These are phyloP conservation scores for Pseudococcus longispinus DNA, from an alignment of 2,888 invertebrate genomes.

Conservation along the genomic window DNA sequence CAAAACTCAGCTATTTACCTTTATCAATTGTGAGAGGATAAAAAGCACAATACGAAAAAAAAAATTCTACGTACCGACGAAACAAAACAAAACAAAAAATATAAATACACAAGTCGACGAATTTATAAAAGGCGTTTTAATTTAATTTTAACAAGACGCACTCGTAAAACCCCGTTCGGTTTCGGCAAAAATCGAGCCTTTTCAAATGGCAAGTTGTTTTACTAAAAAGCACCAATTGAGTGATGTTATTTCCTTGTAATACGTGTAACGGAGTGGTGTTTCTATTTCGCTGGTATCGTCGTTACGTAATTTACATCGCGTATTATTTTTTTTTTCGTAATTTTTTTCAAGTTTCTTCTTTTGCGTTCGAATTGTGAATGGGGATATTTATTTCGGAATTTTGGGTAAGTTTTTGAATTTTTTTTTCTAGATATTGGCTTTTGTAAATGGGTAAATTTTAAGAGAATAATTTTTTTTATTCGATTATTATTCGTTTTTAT, in stretches of 20 bases:
- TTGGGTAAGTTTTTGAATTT: not conserved
- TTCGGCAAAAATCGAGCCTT: conserved; percentile 25
- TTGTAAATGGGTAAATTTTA: too few species aligned
- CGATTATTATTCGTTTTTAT: too few species aligned
- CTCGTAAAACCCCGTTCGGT: not conserved
- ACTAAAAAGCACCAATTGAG: conserved; percentile 5
- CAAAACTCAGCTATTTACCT: not conserved
- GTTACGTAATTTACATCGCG: conserved; percentile 18
- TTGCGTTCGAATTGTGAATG: not conserved
- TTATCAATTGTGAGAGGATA: not conserved
- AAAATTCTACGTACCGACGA: too few species aligned
- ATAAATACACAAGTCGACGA: not conserved
- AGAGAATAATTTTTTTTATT: too few species aligned
- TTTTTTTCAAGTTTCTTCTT: not conserved
- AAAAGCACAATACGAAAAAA: not conserved
- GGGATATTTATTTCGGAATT: not conserved
- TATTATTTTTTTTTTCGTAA: not conserved
- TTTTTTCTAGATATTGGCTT: too few species aligned
- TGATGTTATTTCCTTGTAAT: conserved; percentile 12
- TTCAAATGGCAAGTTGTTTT: conserved; percentile 8
- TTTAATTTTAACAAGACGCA: conserved; percentile 2
- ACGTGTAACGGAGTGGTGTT: not conserved
- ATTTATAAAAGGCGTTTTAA: conserved; percentile 18
- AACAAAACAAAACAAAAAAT: not conserved
- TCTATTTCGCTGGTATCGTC: not conserved